These are phyloP conservation scores for Conomelus anceps DNA, from an alignment of 2,888 invertebrate genomes.

Conservation along the genomic window DNA sequence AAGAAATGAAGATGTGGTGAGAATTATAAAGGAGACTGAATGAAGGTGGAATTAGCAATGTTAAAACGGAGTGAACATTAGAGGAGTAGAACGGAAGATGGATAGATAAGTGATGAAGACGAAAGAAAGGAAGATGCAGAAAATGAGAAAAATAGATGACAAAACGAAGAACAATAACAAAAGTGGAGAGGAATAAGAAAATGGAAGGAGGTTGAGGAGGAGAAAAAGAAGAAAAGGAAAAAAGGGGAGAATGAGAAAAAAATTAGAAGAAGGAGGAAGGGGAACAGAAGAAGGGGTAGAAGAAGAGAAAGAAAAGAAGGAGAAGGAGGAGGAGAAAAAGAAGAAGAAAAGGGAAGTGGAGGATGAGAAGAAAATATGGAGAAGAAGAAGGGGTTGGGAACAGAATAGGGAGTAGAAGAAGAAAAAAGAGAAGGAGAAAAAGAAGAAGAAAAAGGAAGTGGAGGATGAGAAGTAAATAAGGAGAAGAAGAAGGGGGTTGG, in stretches of 20 bases:
- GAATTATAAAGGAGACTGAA: background rate
- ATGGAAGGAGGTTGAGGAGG: background rate
- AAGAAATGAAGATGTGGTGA: background rate
- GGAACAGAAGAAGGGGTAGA: background rate
- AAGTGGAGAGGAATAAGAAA: background rate
- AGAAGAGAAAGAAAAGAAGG: background rate
- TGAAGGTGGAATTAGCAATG: no score
- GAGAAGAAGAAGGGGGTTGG: no score
- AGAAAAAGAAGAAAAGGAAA: background rate
- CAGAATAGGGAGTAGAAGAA: no score
- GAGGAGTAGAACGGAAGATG: no score
- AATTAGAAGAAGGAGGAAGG: background rate
- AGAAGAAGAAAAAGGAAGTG: no score
- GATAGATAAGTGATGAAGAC: no score
- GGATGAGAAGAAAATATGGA: no score
- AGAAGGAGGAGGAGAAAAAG: background rate
- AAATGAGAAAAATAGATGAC: background rate
- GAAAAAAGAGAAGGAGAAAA: no score
- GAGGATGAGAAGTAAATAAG: no score
- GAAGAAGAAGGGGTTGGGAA: no score
- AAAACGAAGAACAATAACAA: background rate
- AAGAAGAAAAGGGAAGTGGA: no score
- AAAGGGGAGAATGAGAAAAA: background rate
- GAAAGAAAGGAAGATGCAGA: background rate
- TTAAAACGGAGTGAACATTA: no score